phyloP scores from a whole-genome alignment of 2,888 invertebrate genomes.

The Plebejus melissa region DNA sequence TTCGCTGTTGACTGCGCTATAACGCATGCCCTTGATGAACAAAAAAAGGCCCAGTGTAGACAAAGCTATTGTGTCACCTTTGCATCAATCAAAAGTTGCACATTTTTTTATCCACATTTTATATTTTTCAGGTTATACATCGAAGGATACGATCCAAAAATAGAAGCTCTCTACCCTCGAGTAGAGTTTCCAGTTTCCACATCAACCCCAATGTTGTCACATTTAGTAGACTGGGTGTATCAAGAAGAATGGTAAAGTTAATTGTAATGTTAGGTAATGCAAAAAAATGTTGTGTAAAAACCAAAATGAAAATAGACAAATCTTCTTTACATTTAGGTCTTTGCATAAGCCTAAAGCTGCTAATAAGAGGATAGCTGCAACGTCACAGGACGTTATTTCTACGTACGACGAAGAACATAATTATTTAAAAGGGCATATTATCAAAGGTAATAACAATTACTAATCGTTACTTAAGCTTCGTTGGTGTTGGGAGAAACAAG shows the following conservation, averaged over 20 bases:
- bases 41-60: too few relatives aligned
- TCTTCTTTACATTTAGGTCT: not conserved
- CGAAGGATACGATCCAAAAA: constrained; percentile 83
- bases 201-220: constrained; percentile 88
- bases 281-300: not conserved
- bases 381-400: constrained; percentile 66
- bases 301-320: not conserved
- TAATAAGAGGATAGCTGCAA: constrained; percentile 70
- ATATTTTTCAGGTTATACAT: constrained; percentile 81
- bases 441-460: constrained; percentile 80
- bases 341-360: constrained; percentile 11
- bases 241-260: constrained; percentile 77
- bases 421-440: constrained; percentile 84
- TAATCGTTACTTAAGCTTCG: too few relatives aligned
- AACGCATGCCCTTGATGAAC: too few relatives aligned
- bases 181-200: constrained; percentile 88
- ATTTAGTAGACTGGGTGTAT: constrained; percentile 90
- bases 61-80: too few relatives aligned
- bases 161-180: constrained; percentile 84
- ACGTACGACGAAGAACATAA: constrained; percentile 78
- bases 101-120: too few relatives aligned
- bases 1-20: too few relatives aligned
- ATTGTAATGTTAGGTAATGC: too few relatives aligned
- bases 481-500: too few relatives aligned
- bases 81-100: too few relatives aligned